Conservation (phyloP, 2,113 vertebrate species). For the Corapipo altera region DNA sequence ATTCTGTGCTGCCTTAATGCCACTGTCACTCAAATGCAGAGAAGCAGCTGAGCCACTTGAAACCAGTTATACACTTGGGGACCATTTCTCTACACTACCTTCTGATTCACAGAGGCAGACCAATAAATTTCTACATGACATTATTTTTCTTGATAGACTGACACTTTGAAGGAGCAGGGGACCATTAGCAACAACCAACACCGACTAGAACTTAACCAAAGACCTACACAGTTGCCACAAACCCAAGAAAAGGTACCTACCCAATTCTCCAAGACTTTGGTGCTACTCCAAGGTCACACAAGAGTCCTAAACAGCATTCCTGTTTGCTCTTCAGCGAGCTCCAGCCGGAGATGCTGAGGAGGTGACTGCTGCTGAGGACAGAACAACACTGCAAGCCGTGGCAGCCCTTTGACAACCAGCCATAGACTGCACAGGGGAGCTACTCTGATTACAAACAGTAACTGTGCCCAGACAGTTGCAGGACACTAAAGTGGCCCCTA, state of each 20-base stretch:
- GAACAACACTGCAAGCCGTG: background rate
- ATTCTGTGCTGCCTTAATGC: conserved; percentile 64
- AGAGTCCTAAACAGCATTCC: background rate
- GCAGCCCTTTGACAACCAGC: conserved; percentile 16
- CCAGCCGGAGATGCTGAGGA: background rate
- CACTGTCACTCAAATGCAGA: conserved; percentile 64
- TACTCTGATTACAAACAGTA: background rate
- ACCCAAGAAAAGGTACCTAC: background rate
- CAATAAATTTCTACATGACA: background rate
- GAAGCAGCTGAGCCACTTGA: conserved; percentile 61
- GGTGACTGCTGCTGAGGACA: background rate
- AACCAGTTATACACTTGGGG: conserved; percentile 36
- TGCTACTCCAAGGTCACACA: background rate
- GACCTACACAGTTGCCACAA: background rate
- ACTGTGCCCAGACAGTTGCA: background rate
- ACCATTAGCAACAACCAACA: background rate
- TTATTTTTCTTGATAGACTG: background rate
- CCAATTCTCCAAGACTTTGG: background rate
- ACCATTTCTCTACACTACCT: conserved; percentile 18
- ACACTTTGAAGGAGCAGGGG: background rate
- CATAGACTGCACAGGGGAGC: background rate
- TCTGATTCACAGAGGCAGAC: conserved; percentile 31
- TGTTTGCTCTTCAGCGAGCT: background rate
- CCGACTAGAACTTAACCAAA: background rate
- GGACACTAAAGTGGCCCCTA: background rate